Base-by-base conservation (phyloP, 1,140 invertebrate genomes). In the Drusus annulatus region DNA sequence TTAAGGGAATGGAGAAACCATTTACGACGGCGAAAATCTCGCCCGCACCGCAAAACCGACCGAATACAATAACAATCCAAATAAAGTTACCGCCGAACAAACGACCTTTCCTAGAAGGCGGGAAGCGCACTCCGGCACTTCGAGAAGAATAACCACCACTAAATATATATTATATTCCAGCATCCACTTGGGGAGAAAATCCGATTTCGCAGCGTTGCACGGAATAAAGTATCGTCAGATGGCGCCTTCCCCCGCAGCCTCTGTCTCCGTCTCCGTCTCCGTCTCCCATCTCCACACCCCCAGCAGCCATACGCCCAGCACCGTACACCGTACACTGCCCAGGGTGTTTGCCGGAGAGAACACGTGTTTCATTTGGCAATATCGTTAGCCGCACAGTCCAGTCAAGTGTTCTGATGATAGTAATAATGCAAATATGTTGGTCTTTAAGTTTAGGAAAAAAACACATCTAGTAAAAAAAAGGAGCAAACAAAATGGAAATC, bases 141-240 rank as follows among this genome's bases (percentile, higher is more conserved):
- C 6, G 54, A 56, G 45, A 50, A 60, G 74, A 76, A 76, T 60
- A 76, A 76, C 74, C 54, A 50, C 51, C 52, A 25, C 54, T 36
- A 76, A 76, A 60, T 36, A 36, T 62, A 76, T 50, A 76, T 76
- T 58, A 76, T 62, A 76, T 28, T 76, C 58, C 31, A 60, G 56
- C 56, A 45, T 45, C 28, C 74, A 45, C 56, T 74, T 25, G 50
- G n/a, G 51, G 51, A 56, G 71, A 58, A 74, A 74, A 74, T 74
- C 71, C 54, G 74, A 76, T 76, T 76, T 76, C 45, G 74, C 74
- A 62, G 56, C 74, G 74, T 76, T 62, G 52, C 74, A 76, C 54
- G 28, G 74, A 58, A 76, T 76, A 76, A 76, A 76, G 74, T 76
- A 76, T 50, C 74, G 74, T 36, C 36, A 76, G 60, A 45, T 60